A percentile compares a stretch with the other conserved stretches of the same genome.
Conservation (phyloP, 2,113 vertebrate genomes). For the Pseudorhombus dupliciocellatus region DNA sequence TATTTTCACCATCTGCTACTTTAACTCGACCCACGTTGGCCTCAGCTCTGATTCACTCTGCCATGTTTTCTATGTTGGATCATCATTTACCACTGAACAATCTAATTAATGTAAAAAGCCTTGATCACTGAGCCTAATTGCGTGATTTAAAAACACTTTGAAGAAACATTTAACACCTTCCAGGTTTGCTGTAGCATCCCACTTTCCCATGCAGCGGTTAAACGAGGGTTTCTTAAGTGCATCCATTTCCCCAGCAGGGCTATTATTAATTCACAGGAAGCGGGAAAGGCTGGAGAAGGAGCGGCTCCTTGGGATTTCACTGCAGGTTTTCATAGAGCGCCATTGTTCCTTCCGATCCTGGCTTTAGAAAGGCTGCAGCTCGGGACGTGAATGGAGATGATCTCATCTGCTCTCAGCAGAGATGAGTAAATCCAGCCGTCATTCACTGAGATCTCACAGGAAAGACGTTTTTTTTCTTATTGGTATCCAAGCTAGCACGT, state of each 20-base stretch:
- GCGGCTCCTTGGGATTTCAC: constrained; percentile 53
- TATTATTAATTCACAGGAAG: constrained; percentile 81
- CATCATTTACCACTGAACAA: neutral
- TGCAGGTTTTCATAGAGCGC: constrained; percentile 65
- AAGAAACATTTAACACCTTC: constrained; percentile 5
- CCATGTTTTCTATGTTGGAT: too few relatives aligned
- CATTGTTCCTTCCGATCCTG: constrained; percentile 71
- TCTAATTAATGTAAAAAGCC: constrained; percentile 1
- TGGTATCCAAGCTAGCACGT: neutral
- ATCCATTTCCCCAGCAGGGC: constrained; percentile 55
- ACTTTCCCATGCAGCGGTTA: constrained; percentile 33
- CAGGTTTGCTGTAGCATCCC: neutral
- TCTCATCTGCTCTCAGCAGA: constrained; percentile 49
- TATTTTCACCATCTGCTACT: too few relatives aligned
- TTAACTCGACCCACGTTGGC: too few relatives aligned
- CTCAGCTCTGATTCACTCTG: too few relatives aligned
- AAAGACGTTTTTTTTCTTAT: neutral
- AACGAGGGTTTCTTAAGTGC: constrained; percentile 58
- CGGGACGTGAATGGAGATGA: constrained; percentile 61
- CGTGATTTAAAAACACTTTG: neutral
- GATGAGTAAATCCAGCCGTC: constrained; percentile 4
- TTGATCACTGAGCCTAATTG: constrained; percentile 5
- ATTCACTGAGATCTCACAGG: constrained; percentile 8
- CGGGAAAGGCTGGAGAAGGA: constrained; percentile 50
- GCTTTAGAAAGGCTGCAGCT: constrained; percentile 20